These are phyloP conservation scores for Dermolepida albohirtum DNA, from an alignment of 2,888 invertebrate species.

Conservation along the genomic window DNA sequence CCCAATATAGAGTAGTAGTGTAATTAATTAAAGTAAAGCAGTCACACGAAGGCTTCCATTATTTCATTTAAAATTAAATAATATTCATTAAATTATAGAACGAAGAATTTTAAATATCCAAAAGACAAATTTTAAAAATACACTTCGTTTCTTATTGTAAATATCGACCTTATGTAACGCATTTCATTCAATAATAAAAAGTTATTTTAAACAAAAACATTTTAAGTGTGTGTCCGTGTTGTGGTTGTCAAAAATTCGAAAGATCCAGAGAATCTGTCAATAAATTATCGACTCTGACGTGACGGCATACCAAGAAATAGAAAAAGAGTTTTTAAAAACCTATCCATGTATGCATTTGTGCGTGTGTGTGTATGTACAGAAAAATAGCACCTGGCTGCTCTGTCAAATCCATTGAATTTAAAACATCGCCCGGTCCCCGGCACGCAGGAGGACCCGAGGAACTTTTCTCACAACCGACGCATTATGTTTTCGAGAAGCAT, in stretches of 20 bases:
- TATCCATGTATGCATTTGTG: conserved; percentile 1
- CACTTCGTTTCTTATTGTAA: no score
- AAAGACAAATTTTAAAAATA: no score
- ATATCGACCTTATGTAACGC: no score
- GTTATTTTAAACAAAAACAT: no score
- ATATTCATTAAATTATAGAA: no score
- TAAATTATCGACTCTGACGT: conserved; percentile 16
- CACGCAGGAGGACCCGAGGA: not conserved
- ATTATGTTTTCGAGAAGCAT: not conserved
- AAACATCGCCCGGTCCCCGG: not conserved
- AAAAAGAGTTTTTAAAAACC: conserved; percentile 29
- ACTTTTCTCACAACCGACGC: conserved; percentile 5
- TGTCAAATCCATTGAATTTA: conserved; percentile 9
- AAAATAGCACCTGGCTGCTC: conserved; percentile 28
- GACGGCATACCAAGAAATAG: conserved; percentile 1
- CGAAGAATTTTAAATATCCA: no score
- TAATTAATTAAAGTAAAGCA: no score
- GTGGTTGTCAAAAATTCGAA: not conserved
- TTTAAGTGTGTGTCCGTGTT: conserved; percentile 1
- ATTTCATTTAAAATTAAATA: no score
- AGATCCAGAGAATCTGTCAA: conserved; percentile 20
- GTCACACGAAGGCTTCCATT: no score
- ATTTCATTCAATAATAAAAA: no score
- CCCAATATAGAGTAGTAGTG: no score
- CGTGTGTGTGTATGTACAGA: not conserved